These are phyloP conservation scores for Promerops cafer DNA, from an alignment of 2,113 vertebrate genomes.

Conservation along the genomic window DNA sequence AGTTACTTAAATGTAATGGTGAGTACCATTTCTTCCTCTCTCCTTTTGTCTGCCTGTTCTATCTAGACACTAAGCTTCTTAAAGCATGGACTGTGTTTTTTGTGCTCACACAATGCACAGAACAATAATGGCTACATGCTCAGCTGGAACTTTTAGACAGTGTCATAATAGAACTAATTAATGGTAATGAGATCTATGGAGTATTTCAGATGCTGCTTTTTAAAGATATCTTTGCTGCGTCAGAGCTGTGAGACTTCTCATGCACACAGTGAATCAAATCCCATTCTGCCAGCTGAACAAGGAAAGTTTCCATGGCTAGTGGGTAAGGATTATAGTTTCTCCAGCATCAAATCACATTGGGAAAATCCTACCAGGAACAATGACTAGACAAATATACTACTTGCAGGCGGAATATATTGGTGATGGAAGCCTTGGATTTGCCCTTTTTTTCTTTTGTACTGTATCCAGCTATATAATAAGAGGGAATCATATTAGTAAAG, in stretches of 20 bases:
- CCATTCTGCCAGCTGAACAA: background rate
- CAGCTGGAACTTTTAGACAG: background rate
- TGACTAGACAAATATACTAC: background rate
- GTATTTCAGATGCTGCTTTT: background rate
- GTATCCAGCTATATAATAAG: background rate
- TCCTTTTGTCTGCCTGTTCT: background rate
- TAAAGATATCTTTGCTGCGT: background rate
- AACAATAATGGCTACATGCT: background rate
- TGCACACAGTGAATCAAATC: background rate
- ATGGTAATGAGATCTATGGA: background rate
- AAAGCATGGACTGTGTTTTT: background rate
- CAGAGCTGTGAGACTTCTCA: background rate
- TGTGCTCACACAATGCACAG: background rate
- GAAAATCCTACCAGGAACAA: background rate
- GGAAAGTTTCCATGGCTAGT: background rate
- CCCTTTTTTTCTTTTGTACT: background rate
- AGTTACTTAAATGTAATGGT: background rate
- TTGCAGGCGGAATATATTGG: background rate
- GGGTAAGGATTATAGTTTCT: background rate
- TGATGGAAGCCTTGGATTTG: background rate
- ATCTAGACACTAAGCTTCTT: background rate
- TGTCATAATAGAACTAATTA: background rate
- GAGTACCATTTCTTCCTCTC: background rate
- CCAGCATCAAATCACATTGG: background rate
- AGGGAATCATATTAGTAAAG: background rate